Evolutionary conservation across 1,140 invertebrate genomes (phyloP), one percentile per base, ranked within the genome.

Genomic region (Dysdera silvatica): DNA sequence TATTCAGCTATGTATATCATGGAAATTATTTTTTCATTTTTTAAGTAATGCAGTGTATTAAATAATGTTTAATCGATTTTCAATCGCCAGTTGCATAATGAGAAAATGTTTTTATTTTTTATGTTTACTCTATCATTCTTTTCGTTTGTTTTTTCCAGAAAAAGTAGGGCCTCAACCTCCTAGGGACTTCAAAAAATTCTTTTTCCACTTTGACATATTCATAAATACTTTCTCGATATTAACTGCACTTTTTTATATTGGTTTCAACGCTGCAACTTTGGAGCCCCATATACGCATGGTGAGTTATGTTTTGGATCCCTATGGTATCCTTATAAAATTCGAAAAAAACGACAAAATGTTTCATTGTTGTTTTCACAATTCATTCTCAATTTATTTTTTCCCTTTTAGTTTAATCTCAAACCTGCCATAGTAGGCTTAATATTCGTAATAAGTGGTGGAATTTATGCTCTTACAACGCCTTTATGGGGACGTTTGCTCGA

Each of bases 361-460:
- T 45, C 7, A 45, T n/a, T 61, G 40, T 53, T 55, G 14, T 57
- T 41, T 20, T 37, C 37, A 24, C 33, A 29, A 47, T 41, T 62
- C 65, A 49, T n/a, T n/a, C n/a, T n/a, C n/a, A 6, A 60, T 18
- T 14, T 61, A 66, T 55, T 16, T 49, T 68, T 62, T 49, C n/a
- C 31, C 40, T 72, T 73, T 47, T 66, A 82, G 76, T 83, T 91
- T 70, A 71, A 83, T 12, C 76, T 92, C 52, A 84, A 69, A 18
- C 87, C 88, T 0, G 80, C 89, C 7, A 71, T 88, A 8, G 77
- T 91, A 31, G 90, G 90, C 0, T 72, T 91, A 14, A 87, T 91
- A 82, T 94, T 94, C 73, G 83, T 94, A 16, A 85, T 93, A 43
- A 91, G 89, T 71, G 90, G 90, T 4, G 89, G 85, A 1, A 82